Conservation (phyloP, 2,888 invertebrate genomes). For the Camptogramma bilineatum region DNA sequence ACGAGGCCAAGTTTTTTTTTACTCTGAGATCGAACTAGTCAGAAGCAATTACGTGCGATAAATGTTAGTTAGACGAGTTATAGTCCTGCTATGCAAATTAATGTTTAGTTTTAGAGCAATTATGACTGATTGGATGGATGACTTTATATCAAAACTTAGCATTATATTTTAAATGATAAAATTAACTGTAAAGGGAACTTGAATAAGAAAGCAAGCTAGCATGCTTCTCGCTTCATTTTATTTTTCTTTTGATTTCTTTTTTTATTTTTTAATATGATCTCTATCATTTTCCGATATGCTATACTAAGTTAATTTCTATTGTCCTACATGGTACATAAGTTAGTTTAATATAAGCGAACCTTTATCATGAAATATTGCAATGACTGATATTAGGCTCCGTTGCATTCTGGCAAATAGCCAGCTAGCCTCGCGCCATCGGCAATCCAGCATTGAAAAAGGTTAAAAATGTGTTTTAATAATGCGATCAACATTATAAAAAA, state of each 20-base stretch:
- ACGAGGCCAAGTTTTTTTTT: background rate
- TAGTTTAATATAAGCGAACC: conserved; percentile 31
- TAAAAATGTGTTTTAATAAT: no score
- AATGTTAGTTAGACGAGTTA: conserved; percentile 40
- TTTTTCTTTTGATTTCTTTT: background rate
- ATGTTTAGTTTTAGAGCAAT: conserved; percentile 32
- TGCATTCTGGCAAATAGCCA: conserved; percentile 64
- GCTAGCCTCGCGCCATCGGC: conserved; percentile 52
- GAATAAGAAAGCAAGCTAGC: background rate
- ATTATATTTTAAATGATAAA: background rate
- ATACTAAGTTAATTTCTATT: background rate
- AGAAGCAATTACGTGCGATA: conserved; percentile 40
- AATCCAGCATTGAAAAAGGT: background rate
- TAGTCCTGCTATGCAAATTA: conserved; percentile 43
- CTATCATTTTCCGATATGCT: no score
- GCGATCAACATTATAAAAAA: background rate
- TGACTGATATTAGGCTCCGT: conserved; percentile 63
- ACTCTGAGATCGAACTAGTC: conserved; percentile 16
- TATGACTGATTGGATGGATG: conserved; percentile 30
- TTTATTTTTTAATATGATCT: no score
- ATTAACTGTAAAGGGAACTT: background rate
- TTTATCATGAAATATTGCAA: conserved; percentile 52
- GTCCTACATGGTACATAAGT: background rate
- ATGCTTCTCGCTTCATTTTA: background rate
- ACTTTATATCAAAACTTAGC: background rate